These are phyloP conservation scores for Agriopis marginaria DNA, from an alignment of 2,888 invertebrate genomes.

Conservation along the genomic window DNA sequence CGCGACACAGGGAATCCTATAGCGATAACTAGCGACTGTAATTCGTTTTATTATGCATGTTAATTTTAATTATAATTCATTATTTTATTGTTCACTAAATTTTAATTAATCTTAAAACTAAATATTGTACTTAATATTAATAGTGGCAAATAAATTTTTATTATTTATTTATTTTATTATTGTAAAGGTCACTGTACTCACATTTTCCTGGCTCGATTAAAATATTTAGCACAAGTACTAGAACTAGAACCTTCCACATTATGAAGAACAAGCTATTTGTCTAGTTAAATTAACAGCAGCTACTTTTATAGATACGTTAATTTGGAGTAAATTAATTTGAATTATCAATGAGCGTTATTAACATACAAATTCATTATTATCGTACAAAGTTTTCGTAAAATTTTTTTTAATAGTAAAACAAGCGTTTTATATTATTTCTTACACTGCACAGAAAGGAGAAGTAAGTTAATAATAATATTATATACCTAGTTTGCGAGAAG, in stretches of 20 bases:
- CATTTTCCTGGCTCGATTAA: constrained; percentile 15
- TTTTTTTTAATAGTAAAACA: not conserved
- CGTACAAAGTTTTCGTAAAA: not conserved
- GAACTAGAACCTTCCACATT: constrained; percentile 26
- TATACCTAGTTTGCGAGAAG: too few species aligned
- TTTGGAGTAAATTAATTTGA: not conserved
- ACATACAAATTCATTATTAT: constrained; percentile 1
- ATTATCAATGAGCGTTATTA: constrained; percentile 13
- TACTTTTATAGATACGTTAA: not conserved
- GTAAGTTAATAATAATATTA: too few species aligned
- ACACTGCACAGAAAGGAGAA: not conserved
- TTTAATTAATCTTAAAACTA: too few species aligned
- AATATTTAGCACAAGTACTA: constrained; percentile 12
- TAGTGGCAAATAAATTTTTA: too few species aligned
- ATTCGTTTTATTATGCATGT: too few species aligned
- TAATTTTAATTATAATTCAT: too few species aligned
- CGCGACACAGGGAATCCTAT: too few species aligned
- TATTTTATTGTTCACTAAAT: too few species aligned
- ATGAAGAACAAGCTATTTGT: not conserved
- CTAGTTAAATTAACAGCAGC: not conserved
- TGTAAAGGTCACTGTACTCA: constrained; percentile 10
- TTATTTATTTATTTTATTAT: too few species aligned
- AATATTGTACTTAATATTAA: too few species aligned
- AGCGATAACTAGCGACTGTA: too few species aligned
- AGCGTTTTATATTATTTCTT: not conserved